Conservation (phyloP, 1,140 invertebrate genomes). For the Frieseomelitta varia region DNA sequence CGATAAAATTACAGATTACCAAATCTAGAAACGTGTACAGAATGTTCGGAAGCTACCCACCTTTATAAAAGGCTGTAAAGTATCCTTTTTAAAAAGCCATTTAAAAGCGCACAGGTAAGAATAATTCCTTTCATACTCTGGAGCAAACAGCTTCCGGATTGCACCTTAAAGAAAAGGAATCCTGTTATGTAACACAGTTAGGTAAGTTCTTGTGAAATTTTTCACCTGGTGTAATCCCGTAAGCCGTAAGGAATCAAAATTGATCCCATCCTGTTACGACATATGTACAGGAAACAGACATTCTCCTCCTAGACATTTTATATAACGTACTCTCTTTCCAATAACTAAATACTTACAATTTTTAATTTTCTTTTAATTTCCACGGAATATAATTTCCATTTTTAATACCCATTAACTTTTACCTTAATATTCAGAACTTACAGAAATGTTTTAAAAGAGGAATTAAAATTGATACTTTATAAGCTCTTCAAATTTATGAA, state of each 20-base stretch:
- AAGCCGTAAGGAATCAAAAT: conserved; percentile 1
- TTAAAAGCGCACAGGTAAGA: neutral
- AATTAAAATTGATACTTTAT: neutral
- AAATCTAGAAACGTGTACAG: neutral
- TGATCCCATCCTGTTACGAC: neutral
- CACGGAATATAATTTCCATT: neutral
- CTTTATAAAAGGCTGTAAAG: conserved; percentile 2
- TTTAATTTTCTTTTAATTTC: neutral
- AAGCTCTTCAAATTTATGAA: neutral
- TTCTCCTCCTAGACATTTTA: neutral
- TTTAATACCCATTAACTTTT: neutral
- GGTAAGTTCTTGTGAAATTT: conserved; percentile 23
- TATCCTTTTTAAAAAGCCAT: neutral
- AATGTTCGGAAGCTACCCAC: neutral
- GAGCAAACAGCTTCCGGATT: conserved; percentile 7
- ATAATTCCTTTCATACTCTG: neutral
- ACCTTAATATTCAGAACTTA: neutral
- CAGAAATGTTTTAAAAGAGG: neutral
- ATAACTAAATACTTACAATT: neutral
- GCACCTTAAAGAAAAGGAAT: conserved; percentile 10
- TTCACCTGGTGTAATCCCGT: conserved; percentile 37
- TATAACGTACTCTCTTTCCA: neutral
- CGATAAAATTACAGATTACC: neutral
- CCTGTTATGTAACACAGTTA: conserved; percentile 55
- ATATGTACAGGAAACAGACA: conserved; percentile 5